phyloP scores from a whole-genome alignment of 2,797 vertebrate species.

The Paratrypauchen microcephalus region DNA sequence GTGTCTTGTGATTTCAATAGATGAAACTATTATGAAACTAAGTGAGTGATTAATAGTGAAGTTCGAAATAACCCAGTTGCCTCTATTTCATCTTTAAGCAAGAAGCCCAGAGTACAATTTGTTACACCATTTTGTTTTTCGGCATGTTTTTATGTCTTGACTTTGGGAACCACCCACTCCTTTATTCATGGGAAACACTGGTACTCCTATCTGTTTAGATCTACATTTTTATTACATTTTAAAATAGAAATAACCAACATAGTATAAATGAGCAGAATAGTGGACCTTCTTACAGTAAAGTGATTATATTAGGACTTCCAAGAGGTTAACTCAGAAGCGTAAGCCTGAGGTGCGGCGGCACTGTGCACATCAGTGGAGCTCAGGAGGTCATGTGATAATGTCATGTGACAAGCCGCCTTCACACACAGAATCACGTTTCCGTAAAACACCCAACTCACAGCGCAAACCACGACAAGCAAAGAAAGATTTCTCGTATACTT shows the following conservation, averaged over 20 bases:
- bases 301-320: conserved; percentile 69
- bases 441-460: conserved; percentile 44
- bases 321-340: conserved; percentile 76
- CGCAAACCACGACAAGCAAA: conserved; percentile 72
- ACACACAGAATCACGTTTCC: conserved; percentile 65
- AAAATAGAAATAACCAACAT: neutral
- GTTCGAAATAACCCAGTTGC: neutral
- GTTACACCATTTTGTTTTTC: neutral
- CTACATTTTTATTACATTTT: too few relatives aligned
- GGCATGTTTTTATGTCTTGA: neutral
- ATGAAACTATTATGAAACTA: too few relatives aligned
- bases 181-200: neutral
- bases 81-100: neutral
- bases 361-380: conserved; percentile 66
- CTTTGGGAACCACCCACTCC: neutral
- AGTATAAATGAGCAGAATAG: neutral
- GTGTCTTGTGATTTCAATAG: neutral
- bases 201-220: neutral
- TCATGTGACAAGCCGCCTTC: conserved; percentile 67
- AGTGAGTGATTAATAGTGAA: neutral
- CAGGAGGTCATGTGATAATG: conserved; percentile 56
- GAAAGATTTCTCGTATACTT: conserved; percentile 76
- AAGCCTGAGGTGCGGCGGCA: conserved; percentile 64
- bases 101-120: neutral
- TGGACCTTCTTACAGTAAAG: neutral